Base-by-base conservation (phyloP, 2,113 vertebrate genomes). In the Clarias macrocephalus region DNA sequence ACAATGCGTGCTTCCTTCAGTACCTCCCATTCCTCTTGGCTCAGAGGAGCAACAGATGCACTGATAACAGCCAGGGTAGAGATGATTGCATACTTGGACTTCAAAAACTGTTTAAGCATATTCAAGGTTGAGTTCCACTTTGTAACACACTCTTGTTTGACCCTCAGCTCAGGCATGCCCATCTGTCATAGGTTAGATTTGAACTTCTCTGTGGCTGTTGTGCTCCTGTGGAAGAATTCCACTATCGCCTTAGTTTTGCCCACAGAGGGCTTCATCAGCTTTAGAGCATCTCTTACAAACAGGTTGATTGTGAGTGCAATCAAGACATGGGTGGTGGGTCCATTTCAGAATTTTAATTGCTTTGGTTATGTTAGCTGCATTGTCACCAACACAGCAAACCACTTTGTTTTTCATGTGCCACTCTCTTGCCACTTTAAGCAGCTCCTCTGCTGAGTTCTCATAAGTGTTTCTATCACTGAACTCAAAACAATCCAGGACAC, bases 401-500 rank as follows among this genome's bases (percentile, higher is more conserved):
- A 90, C 85, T 89, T 92, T 91, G 28, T 88, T 63, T 21, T 88
- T 54, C 42, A 66, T 2, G 89, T 65, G 5, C 83, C n/a, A 89
- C 66, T 92, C 87, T 87, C 3, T 42, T 87, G 86, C 88, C 65
- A 93, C 88, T 89, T n/a, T 77, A 1, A 90, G 62, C 19, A 93
- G 89, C 59, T 90, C 84, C 33, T 90, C 76, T 90, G 89, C 87
- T 19, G 92, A 60, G 87, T 92, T 91, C 10, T 90, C 90, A 33
- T 87, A 76, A 30, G 91, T 91, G 86, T 92, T 89, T 87, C 87
- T 90, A 52, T 92, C 88, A 25, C 48, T 88, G 2, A 91, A 91
- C 83, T 91, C 89, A 91, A 91, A 92, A 57, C 89, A 92, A n/a
- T 88, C 88, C 15, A 91, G 84, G 87, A 87, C 52, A 62, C 48